Evolutionary conservation across 2,113 vertebrate genomes (phyloP).

Genomic region (Balaenoptera acutorostrata): DNA sequence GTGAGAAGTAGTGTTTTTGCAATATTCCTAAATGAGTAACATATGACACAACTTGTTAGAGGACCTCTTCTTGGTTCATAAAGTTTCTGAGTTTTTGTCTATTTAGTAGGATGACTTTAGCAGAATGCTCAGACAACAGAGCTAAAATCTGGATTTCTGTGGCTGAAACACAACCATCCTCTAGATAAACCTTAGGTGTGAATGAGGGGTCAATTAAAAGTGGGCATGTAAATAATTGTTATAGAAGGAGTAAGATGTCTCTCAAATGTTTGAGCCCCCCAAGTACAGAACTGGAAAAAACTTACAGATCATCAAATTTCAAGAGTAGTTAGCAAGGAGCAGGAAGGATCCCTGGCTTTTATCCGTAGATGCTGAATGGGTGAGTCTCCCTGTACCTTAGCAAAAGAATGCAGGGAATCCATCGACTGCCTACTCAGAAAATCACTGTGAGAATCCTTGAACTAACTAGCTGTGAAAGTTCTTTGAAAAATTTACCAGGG

Average conservation of each 20-base stretch:
- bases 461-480: neutral
- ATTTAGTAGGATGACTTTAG: slow-evolving; percentile 48
- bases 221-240: neutral
- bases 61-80: slow-evolving; percentile 58
- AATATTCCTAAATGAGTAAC: slow-evolving; percentile 81
- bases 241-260: neutral
- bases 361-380: neutral
- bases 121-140: neutral
- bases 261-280: neutral
- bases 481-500: neutral
- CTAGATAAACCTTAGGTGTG: neutral
- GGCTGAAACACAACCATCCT: neutral
- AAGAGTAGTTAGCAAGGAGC: neutral
- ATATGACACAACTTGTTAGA: slow-evolving; percentile 74
- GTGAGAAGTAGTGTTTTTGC: slow-evolving; percentile 81
- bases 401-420: neutral
- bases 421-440: neutral
- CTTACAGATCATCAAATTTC: neutral
- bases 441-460: neutral
- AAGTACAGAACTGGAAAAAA: neutral
- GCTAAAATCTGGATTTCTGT: slow-evolving; percentile 15
- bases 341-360: neutral
- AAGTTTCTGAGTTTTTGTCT: slow-evolving; percentile 75
- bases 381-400: neutral
- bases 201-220: neutral